Base-by-base conservation (phyloP, 2,888 invertebrate species). In the Eupithecia pulchellata region DNA sequence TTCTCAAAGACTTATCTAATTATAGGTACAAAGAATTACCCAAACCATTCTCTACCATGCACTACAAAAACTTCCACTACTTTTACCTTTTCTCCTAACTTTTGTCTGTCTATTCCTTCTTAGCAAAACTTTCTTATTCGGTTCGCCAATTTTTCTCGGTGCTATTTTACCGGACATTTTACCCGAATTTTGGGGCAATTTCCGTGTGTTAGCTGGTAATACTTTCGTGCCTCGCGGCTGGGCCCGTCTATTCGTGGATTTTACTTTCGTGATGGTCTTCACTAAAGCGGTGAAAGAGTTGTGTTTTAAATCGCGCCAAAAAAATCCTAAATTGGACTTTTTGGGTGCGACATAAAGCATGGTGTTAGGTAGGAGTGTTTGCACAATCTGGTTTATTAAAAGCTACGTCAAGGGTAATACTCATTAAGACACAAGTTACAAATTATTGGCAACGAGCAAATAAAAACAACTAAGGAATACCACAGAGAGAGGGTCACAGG, bases 31-130 rank as follows among this genome's bases (percentile, higher is more conserved):
- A 20, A n/a, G n/a, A 47, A 11, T 39, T 25, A 52, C 52, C 52
- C 52, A 52, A 25, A 52, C 52, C 52, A 4, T 25, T 30, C n/a
- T 30, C 58, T 61, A 61, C 61, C 32, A 61, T 61, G 61, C 32
- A 61, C 61, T 32, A 32, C 57, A 60, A 34, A n/a, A 61, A 36
- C 20, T 60, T 61, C 34, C 32, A 32, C 68, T 27, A 61, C 52
- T 30, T 72, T 89, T 92, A 93, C 93, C 93, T 93, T 91, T 92
- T 73, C 90, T 82, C 70, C 87, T 92, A 62, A 91, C 73, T 65
- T 73, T 70, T 2, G 72, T 78, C 79, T 91, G 90, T 79, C 90
- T 92, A 29, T 87, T 89, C 73, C 92, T 83, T 67, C 92, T 78
- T 77, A 91, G 81, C 36, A 91, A 78, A 63, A 87, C 85, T 73